A percentile compares a stretch with the other conserved stretches of the same genome.
Conservation (phyloP, 2,113 vertebrate species). For the Oncorhynchus gorbuscha region DNA sequence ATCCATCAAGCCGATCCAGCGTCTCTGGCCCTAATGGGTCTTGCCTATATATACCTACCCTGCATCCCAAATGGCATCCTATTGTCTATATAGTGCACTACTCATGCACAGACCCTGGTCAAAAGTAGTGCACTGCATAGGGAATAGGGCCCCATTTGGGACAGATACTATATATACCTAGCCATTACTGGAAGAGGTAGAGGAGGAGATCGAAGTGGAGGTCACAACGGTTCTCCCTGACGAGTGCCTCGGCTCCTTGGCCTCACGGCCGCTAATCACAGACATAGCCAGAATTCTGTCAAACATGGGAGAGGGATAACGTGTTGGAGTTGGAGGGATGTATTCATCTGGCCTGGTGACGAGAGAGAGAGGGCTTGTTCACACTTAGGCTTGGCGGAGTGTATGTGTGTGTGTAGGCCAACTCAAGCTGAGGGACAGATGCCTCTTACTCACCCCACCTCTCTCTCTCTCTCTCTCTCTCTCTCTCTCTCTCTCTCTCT, state of each 20-base stretch:
- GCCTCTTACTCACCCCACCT: constrained; percentile 6
- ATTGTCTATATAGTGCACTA: too few relatives aligned
- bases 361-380: neutral
- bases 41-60: neutral
- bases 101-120: too few relatives aligned
- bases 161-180: neutral
- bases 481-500: neutral
- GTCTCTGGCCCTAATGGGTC: neutral
- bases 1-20: neutral
- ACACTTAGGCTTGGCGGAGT: neutral
- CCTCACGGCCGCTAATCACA: neutral
- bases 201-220: neutral
- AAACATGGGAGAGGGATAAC: neutral
- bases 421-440: neutral
- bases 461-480: neutral
- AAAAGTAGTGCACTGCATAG: too few relatives aligned
- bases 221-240: neutral
- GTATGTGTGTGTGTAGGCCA: neutral
- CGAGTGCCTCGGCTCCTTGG: neutral
- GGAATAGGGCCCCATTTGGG: too few relatives aligned
- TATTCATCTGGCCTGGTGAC: neutral
- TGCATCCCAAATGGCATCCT: too few relatives aligned
- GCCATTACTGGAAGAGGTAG: neutral
- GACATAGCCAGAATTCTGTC: neutral
- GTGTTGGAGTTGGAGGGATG: neutral